These are phyloP conservation scores for Campaea margaritaria DNA, from an alignment of 2,888 invertebrate species.

Conservation along the genomic window DNA sequence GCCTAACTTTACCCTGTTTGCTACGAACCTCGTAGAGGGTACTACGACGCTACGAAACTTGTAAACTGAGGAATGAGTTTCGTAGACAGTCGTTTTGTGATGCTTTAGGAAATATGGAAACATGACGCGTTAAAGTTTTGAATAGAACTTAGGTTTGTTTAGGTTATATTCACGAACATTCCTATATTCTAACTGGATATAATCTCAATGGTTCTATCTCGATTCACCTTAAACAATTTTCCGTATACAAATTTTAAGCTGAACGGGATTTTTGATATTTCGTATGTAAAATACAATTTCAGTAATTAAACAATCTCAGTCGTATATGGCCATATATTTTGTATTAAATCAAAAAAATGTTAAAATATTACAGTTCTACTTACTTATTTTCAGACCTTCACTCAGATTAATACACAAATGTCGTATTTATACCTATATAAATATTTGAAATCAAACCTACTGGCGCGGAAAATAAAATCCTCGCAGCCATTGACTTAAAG, in stretches of 20 bases:
- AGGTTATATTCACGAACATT: not conserved
- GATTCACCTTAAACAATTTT: no score
- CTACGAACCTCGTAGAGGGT: constrained; percentile 31
- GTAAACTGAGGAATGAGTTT: constrained; percentile 14
- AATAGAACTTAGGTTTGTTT: constrained; percentile 9
- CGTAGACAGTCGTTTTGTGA: constrained; percentile 9
- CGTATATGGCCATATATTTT: no score
- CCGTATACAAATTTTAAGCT: no score
- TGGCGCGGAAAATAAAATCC: not conserved
- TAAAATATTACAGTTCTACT: no score
- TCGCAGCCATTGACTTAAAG: not conserved
- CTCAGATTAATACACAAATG: no score
- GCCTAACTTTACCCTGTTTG: constrained; percentile 29
- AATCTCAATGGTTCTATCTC: no score
- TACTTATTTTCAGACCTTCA: not conserved
- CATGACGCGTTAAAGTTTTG: constrained; percentile 17
- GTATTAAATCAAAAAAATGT: no score
- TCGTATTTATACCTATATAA: no score
- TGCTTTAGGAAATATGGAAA: constrained; percentile 18
- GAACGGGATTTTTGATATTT: no score
- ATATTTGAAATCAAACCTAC: not conserved
- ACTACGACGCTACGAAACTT: constrained; percentile 27
- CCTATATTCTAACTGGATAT: not conserved
- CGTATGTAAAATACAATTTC: no score
- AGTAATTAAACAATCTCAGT: no score